A percentile compares a stretch with the other conserved stretches of the same genome.
Evolutionary conservation across 2,797 vertebrate genomes (phyloP).

Genomic region (Danio kyathit): DNA sequence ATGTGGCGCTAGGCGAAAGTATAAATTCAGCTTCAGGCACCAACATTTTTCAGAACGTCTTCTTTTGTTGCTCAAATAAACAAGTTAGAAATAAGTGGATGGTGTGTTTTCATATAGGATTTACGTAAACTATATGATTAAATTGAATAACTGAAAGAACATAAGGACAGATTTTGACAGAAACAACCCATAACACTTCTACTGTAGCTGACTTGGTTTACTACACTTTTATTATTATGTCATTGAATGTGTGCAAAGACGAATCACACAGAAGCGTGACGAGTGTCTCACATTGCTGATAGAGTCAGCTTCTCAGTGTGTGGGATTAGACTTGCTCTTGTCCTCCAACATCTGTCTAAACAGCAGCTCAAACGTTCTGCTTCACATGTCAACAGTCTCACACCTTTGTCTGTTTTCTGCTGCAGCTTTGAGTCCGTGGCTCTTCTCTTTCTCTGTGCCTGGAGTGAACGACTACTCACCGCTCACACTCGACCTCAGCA

Average conservation of each 20-base stretch:
- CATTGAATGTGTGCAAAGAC: neutral
- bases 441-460: constrained; percentile 89
- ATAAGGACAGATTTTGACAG: no score
- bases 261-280: neutral
- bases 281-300: neutral
- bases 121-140: no score
- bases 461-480: constrained; percentile 93
- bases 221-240: no score
- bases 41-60: no score
- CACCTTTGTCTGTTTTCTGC: neutral
- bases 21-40: no score
- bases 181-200: neutral
- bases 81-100: no score
- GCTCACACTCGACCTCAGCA: constrained; percentile 89
- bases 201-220: neutral
- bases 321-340: neutral
- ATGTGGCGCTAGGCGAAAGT: no score
- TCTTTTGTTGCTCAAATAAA: no score
- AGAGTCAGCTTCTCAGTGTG: neutral
- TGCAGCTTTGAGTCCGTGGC: constrained; percentile 88
- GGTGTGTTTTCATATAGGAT: no score
- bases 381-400: constrained; percentile 11
- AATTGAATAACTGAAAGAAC: no score
- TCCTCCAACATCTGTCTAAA: neutral
- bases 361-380: neutral